These are phyloP conservation scores for Labeo calbasu DNA, from an alignment of 2,797 vertebrate species.

Conservation along the genomic window DNA sequence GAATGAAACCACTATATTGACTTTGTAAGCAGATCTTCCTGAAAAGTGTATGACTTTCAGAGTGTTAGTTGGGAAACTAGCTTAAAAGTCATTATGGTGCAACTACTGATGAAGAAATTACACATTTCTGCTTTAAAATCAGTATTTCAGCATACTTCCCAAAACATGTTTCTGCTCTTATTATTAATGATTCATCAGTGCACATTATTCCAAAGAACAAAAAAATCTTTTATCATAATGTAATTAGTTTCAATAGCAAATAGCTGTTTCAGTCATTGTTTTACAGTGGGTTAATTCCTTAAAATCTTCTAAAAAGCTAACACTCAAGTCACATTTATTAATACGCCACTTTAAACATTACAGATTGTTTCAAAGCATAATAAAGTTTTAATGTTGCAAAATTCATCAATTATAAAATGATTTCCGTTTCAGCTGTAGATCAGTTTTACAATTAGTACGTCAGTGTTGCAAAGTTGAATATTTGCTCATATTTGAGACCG, in stretches of 20 bases:
- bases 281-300: neutral
- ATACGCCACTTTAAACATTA: neutral
- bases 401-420: neutral
- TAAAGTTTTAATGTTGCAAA: neutral
- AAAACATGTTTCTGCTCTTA: neutral
- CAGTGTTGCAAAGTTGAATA: neutral
- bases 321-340: neutral
- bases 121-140: neutral
- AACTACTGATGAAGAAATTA: neutral
- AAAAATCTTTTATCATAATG: neutral
- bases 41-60: neutral
- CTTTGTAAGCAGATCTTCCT: neutral
- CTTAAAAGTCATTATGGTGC: neutral
- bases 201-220: neutral
- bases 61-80: neutral
- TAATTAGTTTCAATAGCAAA: neutral
- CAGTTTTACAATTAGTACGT: no score
- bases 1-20: neutral
- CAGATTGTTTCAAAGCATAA: neutral
- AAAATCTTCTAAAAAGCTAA: neutral
- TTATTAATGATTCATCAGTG: neutral
- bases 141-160: neutral
- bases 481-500: neutral
- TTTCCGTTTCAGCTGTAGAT: no score
- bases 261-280: neutral